These are phyloP conservation scores for Mesoligia furuncula DNA, from an alignment of 2,888 invertebrate species.

Conservation along the genomic window DNA sequence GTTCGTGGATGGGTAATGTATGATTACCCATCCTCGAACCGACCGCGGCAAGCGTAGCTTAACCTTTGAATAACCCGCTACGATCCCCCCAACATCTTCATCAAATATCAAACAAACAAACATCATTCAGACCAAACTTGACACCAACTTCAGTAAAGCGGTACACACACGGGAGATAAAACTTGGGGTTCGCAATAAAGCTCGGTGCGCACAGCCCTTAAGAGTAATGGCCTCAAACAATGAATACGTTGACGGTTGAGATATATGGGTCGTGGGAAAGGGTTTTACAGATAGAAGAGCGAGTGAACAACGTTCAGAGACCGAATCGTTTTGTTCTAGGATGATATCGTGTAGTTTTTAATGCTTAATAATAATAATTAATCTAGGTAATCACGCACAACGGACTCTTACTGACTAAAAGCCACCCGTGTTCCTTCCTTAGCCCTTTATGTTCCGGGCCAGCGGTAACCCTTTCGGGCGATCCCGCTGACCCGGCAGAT, in stretches of 20 bases:
- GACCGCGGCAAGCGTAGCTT: neutral
- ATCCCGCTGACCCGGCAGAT: no score
- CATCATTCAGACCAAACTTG: slow-evolving; percentile 20
- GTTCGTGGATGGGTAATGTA: no score
- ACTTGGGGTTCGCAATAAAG: slow-evolving; percentile 55
- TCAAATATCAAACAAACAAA: slow-evolving; percentile 16
- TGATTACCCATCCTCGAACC: neutral
- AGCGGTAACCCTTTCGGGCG: no score
- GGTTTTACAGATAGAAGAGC: slow-evolving; percentile 44
- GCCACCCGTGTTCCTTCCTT: no score
- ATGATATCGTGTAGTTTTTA: slow-evolving; percentile 19
- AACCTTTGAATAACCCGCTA: no score
- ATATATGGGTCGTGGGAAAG: slow-evolving; percentile 52
- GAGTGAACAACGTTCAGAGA: slow-evolving; percentile 5
- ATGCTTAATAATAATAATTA: neutral
- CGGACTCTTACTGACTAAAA: no score
- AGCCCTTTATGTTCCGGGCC: no score
- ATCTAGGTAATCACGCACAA: no score
- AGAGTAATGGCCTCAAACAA: slow-evolving; percentile 64
- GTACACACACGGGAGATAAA: slow-evolving; percentile 55
- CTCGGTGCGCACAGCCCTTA: slow-evolving; percentile 51
- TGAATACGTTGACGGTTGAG: slow-evolving; percentile 63
- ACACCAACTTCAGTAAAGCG: slow-evolving; percentile 39
- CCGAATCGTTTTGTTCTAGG: slow-evolving; percentile 24
- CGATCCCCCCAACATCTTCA: neutral